phyloP scores from a whole-genome alignment of 2,797 vertebrate species.

The Cuculus canorus region DNA sequence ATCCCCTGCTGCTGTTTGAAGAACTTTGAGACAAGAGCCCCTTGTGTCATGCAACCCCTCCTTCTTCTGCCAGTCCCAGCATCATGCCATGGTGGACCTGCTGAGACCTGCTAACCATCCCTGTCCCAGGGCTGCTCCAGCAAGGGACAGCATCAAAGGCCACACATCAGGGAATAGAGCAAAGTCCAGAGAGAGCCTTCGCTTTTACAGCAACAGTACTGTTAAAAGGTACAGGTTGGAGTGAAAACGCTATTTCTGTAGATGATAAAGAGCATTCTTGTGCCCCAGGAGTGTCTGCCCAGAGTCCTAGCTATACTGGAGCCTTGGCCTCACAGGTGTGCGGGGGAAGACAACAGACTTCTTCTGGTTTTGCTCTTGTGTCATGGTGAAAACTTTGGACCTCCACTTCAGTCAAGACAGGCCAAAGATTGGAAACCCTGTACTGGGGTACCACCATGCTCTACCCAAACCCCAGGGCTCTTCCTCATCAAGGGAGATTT shows the following conservation, averaged over 20 bases:
- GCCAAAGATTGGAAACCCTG: background rate
- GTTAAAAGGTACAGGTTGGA: background rate
- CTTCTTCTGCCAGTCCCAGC: background rate
- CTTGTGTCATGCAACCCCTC: background rate
- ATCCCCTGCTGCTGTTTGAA: background rate
- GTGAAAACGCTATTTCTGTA: background rate
- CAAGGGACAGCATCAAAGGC: background rate
- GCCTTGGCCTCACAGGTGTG: background rate
- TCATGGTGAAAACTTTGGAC: accelerated
- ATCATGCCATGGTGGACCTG: background rate
- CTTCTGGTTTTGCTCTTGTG: background rate
- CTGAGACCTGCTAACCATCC: accelerated
- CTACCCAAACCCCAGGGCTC: background rate
- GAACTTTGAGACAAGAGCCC: background rate
- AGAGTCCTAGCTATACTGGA: background rate
- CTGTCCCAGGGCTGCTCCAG: background rate
- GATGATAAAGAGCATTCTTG: background rate
- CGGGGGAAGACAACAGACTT: background rate
- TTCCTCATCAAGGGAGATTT: background rate
- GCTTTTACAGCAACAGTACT: background rate
- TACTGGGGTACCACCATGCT: background rate
- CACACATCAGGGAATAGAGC: background rate
- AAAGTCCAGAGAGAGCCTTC: background rate
- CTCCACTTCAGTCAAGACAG: background rate
- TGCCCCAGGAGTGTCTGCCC: accelerated